These are phyloP conservation scores for Acheta domesticus DNA, from an alignment of 2,888 invertebrate species.

Conservation along the genomic window DNA sequence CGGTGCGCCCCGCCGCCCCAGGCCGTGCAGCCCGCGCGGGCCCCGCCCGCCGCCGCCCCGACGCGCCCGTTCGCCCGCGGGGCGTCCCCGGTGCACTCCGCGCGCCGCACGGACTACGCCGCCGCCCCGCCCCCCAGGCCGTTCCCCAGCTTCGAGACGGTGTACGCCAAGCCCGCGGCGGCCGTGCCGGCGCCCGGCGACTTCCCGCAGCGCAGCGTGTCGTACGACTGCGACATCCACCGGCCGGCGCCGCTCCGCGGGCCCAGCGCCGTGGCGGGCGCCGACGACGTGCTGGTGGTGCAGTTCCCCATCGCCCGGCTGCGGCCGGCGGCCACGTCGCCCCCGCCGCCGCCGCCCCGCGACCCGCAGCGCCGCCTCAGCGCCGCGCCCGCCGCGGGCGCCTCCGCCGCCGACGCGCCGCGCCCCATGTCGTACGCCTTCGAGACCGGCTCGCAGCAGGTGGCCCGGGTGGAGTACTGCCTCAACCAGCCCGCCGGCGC, in stretches of 20 bases:
- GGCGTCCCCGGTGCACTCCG: background rate
- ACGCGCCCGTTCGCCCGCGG: background rate
- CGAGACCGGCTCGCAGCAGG: slow-evolving; percentile 43
- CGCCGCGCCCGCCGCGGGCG: slow-evolving; percentile 40
- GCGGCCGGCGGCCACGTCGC: slow-evolving; percentile 42
- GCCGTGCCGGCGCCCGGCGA: slow-evolving; percentile 27
- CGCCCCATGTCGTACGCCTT: slow-evolving; percentile 57
- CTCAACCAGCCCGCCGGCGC: slow-evolving; percentile 12
- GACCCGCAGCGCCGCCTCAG: slow-evolving; percentile 64
- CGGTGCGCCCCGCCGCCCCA: background rate
- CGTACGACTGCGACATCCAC: slow-evolving; percentile 35
- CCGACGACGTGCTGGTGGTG: slow-evolving; percentile 52
- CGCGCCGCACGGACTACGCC: slow-evolving; percentile 19
- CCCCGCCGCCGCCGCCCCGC: slow-evolving; percentile 77
- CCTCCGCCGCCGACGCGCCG: slow-evolving; percentile 42
- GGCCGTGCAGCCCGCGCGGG: background rate
- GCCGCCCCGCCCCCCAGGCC: background rate
- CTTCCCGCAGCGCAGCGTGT: slow-evolving; percentile 31
- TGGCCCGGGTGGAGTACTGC: background rate
- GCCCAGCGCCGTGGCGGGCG: slow-evolving; percentile 4
- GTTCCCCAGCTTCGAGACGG: background rate
- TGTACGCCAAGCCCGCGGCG: slow-evolving; percentile 20
- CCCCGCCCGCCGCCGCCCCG: background rate
- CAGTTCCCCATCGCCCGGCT: slow-evolving; percentile 53
- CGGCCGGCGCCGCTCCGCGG: slow-evolving; percentile 20